Evolutionary conservation across 2,888 invertebrate species (phyloP).

Genomic region (Mimachlamys varia): DNA sequence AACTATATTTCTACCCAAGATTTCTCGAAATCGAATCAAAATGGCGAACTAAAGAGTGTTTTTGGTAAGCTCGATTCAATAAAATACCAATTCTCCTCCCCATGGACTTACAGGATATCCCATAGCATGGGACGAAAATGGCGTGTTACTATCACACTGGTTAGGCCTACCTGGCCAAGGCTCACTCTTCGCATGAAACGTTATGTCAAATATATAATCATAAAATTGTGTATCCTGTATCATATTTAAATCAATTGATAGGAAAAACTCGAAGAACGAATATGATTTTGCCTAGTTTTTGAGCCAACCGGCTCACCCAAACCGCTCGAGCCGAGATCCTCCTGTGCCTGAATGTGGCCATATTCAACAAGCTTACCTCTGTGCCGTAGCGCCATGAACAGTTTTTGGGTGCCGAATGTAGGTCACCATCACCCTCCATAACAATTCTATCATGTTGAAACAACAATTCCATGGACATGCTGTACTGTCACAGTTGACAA

Average conservation of each 20-base stretch:
- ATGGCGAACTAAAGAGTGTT: neutral
- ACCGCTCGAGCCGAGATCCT: neutral
- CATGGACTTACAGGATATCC: neutral
- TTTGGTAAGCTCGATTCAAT: neutral
- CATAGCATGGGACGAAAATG: neutral
- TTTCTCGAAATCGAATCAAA: neutral
- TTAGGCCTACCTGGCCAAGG: no score
- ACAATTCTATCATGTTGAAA: constrained; percentile 31
- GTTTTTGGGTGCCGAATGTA: constrained; percentile 36
- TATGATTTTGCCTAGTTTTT: neutral
- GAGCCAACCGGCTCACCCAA: neutral
- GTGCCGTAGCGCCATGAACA: constrained; percentile 7
- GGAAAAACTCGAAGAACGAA: neutral
- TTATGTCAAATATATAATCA: neutral
- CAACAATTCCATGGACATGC: neutral
- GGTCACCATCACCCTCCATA: constrained; percentile 31
- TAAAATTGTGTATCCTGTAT: neutral
- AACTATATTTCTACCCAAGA: neutral
- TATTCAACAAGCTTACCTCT: constrained; percentile 36
- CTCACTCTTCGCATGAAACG: neutral
- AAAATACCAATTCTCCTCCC: neutral
- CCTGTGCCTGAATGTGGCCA: constrained; percentile 23
- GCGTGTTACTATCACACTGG: neutral
- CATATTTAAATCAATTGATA: neutral
- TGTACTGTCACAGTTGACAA: constrained; percentile 25